A percentile compares a stretch with the other conserved stretches of the same genome.
Conservation (phyloP, 2,797 vertebrate species). For the Staurois parvus region DNA sequence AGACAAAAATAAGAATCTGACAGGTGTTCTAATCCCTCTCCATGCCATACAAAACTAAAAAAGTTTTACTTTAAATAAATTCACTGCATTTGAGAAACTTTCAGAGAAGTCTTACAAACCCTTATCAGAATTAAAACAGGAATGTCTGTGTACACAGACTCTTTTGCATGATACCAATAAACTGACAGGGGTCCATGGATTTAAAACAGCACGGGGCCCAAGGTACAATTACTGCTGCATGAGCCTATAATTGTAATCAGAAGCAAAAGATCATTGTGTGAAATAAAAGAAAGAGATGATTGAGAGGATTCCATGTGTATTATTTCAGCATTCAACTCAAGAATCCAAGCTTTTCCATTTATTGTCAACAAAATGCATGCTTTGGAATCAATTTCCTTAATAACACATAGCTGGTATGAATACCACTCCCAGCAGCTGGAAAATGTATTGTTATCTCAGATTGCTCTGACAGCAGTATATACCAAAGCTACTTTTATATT, state of each 20-base stretch:
- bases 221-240: background rate
- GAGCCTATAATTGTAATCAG: background rate
- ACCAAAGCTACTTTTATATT: background rate
- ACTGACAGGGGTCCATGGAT: background rate
- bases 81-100: background rate
- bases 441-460: constrained; percentile 13
- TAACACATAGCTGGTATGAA: background rate
- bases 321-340: background rate
- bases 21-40: too few species aligned
- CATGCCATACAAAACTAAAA: too few species aligned
- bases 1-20: too few species aligned
- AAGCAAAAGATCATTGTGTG: background rate
- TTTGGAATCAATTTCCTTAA: background rate
- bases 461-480: background rate
- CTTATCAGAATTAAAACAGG: background rate
- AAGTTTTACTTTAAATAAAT: too few species aligned
- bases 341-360: background rate
- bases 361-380: background rate
- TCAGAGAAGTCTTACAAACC: background rate
- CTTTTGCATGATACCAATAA: background rate
- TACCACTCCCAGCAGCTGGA: background rate
- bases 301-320: background rate
- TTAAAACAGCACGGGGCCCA: background rate
- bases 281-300: background rate
- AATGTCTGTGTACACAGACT: background rate